Evolutionary conservation across 2,113 vertebrate genomes (phyloP).

Genomic region (Illadopsis cleaveri): DNA sequence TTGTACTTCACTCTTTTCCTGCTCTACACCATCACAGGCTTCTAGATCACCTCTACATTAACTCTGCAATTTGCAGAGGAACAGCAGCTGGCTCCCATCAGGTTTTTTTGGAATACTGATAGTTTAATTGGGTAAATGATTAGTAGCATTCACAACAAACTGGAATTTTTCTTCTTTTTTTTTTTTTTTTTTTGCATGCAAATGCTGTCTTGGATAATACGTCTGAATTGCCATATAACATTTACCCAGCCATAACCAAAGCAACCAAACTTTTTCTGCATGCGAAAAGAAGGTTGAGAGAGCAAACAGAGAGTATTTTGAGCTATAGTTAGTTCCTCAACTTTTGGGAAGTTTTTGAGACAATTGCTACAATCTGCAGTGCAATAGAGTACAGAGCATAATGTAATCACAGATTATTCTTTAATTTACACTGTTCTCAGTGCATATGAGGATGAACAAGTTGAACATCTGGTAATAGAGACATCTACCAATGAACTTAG

Average conservation of each 20-base stretch:
- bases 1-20: not conserved
- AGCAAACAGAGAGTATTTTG: not conserved
- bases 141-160: not conserved
- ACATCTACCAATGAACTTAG: not conserved
- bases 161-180: not conserved
- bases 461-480: conserved; percentile 33
- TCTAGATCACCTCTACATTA: not conserved
- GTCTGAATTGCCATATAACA: not conserved
- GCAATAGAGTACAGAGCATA: not conserved
- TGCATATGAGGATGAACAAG: not conserved
- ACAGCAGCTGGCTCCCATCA: not conserved
- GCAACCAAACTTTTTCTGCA: not conserved
- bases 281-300: not conserved
- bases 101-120: not conserved
- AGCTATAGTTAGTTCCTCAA: not conserved
- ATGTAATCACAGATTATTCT: conserved; percentile 53
- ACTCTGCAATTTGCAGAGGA: not conserved
- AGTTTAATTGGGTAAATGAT: not conserved
- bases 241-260: not conserved
- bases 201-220: not conserved
- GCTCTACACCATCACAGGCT: not conserved
- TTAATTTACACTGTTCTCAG: not conserved
- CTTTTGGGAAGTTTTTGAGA: not conserved
- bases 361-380: not conserved
- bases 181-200: not conserved